Percentiles rank a stretch among this genome's conserved stretches.
Evolutionary conservation across 2,797 vertebrate genomes (phyloP).

Genomic region (Falco berigora): DNA sequence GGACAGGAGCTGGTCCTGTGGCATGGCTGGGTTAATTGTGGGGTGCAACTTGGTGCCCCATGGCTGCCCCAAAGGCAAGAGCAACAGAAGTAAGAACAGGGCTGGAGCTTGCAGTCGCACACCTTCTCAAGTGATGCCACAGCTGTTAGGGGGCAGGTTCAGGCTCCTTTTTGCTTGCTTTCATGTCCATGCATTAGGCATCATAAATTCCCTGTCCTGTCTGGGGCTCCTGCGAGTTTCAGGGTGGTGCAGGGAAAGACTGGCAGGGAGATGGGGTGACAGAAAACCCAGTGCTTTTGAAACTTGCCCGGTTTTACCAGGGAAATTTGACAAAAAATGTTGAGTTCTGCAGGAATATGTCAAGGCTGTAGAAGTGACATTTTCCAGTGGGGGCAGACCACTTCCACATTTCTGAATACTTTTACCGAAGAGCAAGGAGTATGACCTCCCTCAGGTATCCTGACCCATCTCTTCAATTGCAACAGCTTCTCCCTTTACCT

Average conservation of each 20-base stretch:
- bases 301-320: not conserved
- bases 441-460: not conserved
- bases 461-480: not conserved
- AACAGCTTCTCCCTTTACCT: not conserved
- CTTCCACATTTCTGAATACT: not conserved
- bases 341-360: not conserved
- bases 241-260: not conserved
- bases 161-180: not conserved
- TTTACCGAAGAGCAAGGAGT: not conserved
- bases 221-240: not conserved
- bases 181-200: not conserved
- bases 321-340: not conserved
- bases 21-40: not conserved
- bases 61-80: not conserved
- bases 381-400: not conserved
- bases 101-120: accelerated
- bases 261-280: not conserved
- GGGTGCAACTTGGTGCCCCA: not conserved
- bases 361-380: not conserved
- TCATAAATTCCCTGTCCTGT: not conserved
- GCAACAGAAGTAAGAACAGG: not conserved
- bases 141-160: not conserved
- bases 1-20: not conserved
- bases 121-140: not conserved
- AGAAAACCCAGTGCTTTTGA: not conserved